Conservation (phyloP, 2,113 vertebrate genomes). For the Dissostichus mawsoni region DNA sequence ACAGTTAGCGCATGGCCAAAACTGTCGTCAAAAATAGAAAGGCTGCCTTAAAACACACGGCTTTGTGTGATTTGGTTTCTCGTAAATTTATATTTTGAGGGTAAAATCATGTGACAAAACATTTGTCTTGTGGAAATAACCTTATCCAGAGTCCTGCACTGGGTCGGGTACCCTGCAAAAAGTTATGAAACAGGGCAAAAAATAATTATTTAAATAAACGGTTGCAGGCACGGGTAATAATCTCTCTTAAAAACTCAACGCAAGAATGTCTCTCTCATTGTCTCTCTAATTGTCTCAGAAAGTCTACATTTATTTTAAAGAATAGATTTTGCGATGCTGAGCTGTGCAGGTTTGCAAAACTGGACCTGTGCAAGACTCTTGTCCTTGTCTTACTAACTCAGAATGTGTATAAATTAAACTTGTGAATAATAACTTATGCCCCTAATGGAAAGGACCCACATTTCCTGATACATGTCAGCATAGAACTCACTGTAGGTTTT, state of each 20-base stretch:
- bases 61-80: constrained; percentile 55
- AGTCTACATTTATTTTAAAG: too few relatives aligned
- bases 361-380: too few relatives aligned
- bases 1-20: constrained; percentile 61
- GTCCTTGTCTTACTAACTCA: constrained; percentile 30
- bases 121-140: constrained; percentile 1
- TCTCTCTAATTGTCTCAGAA: too few relatives aligned
- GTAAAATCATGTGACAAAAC: constrained; percentile 15
- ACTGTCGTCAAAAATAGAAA: constrained; percentile 30
- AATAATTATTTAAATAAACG: too few relatives aligned
- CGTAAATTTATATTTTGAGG: constrained; percentile 4
- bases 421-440: background rate
- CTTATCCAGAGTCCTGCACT: too few relatives aligned
- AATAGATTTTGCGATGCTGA: too few relatives aligned
- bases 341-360: too few relatives aligned
- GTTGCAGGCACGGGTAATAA: too few relatives aligned
- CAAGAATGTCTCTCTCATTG: too few relatives aligned
- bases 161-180: too few relatives aligned
- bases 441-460: constrained; percentile 7
- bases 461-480: constrained; percentile 5
- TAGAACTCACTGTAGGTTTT: constrained; percentile 19
- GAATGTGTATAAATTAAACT: background rate
- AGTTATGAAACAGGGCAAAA: too few relatives aligned
- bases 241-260: too few relatives aligned
- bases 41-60: constrained; percentile 17